A percentile compares a stretch with the other conserved stretches of the same genome.
Evolutionary conservation across 2,888 invertebrate genomes (phyloP).

Genomic region (Troilus luridus): DNA sequence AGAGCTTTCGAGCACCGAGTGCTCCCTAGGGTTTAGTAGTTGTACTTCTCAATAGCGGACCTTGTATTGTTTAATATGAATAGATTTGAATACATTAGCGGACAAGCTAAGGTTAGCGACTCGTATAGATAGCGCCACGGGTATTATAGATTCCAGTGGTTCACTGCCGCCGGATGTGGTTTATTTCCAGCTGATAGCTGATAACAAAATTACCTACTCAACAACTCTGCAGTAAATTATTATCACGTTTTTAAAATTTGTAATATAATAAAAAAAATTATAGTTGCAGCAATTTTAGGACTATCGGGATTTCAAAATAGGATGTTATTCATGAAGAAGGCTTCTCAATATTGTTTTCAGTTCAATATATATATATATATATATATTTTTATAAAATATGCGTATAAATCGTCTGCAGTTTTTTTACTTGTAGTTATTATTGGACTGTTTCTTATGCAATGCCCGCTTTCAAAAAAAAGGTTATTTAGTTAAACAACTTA

Average conservation of each 20-base stretch:
- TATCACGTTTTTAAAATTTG: background rate
- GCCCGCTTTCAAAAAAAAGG: no score
- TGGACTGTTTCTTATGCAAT: no score
- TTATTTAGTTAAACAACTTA: no score
- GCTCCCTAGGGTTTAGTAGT: background rate
- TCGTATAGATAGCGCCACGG: background rate
- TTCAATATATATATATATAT: no score
- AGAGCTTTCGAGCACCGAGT: background rate
- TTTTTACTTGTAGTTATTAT: no score
- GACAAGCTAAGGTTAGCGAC: background rate
- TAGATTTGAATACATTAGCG: background rate
- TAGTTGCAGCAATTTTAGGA: no score
- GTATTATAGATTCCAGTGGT: background rate
- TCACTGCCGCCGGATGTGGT: background rate
- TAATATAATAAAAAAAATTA: no score
- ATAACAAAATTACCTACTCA: background rate
- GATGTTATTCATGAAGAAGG: no score
- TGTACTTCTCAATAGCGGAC: background rate
- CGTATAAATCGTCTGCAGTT: no score
- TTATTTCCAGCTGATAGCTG: slow-evolving; percentile 5
- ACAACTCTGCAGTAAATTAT: background rate
- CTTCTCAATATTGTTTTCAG: no score
- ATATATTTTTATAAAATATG: no score
- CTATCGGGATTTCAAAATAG: no score
- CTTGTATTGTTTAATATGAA: background rate